Evolutionary conservation across 2,113 vertebrate genomes (phyloP), one percentile per base, ranked within the genome.

Genomic region (Xiphophorus hellerii): DNA sequence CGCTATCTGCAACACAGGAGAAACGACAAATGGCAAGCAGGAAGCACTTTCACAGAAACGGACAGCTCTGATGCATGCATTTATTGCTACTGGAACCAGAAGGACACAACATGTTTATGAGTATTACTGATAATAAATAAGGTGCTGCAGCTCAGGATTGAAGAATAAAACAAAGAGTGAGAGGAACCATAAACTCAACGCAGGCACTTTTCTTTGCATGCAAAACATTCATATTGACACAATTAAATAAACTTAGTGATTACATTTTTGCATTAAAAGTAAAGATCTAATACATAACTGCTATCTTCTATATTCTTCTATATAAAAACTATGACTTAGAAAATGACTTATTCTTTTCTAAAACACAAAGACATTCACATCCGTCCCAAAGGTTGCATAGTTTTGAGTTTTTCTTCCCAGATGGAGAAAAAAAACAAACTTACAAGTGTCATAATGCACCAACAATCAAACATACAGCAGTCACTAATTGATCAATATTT

Each of bases 31-130:
- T 2, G 42, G 61, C 29, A 30, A 37, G 77, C 62, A 77, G 58
- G 68, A 73, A 65, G 78, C 83, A n/a, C 22, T 25, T 77, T 82
- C 69, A 81, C 61, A 84, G 66, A 48, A 29, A 76, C 31, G 37
- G 33, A 78, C 35, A 77, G 7, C 25, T 33, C 25, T 78, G 30
- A 63, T 71, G 74, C 44, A n/a, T 54, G 63, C 63, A 70, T 93
- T 92, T 92, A 91, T 87, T 92, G 81, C 64, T 48, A 72, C 71
- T 66, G 61, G 28, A 86, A 63, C 71, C 60, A 2, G 30, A 83
- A 61, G 29, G 64, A 80, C 44, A 80, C 28, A 72, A 20, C 62
- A 54, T 30, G 58, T 69, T 79, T 61, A 77, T 76, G 33, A 27
- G 27, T 61, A 66, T 51, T 70, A 62, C 69, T 14, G 42, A 81